These are phyloP conservation scores for Notamacropus eugenii DNA, from an alignment of 2,797 vertebrate species.

Conservation along the genomic window DNA sequence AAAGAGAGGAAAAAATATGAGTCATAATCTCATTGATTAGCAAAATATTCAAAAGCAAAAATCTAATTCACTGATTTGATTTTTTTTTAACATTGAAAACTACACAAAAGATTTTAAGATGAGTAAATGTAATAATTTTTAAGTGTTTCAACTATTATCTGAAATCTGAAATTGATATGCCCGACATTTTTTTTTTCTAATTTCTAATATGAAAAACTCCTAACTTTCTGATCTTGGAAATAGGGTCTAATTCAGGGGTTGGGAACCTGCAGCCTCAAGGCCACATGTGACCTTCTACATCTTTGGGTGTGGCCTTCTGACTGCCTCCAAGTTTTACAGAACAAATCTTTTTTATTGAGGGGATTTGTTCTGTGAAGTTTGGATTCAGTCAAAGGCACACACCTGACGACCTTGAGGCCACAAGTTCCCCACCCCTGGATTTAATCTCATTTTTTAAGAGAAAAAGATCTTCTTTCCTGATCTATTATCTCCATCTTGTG, in stretches of 20 bases:
- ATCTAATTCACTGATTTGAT: background rate
- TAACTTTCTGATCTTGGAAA: slow-evolving; percentile 16
- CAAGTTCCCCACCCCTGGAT: no score
- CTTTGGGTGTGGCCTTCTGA: no score
- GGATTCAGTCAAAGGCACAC: no score
- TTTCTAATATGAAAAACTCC: slow-evolving; percentile 46
- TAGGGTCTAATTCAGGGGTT: background rate
- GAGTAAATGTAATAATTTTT: slow-evolving; percentile 34
- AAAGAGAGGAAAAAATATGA: background rate
- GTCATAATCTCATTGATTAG: background rate
- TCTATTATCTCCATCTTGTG: slow-evolving; percentile 25
- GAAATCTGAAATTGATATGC: slow-evolving; percentile 8
- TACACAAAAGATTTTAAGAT: slow-evolving; percentile 36
- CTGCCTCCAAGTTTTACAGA: no score
- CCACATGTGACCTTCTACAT: no score
- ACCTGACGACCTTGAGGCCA: no score
- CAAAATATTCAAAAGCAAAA: background rate
- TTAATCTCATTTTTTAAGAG: slow-evolving; percentile 19
- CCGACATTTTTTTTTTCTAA: slow-evolving; percentile 47
- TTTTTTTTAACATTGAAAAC: background rate
- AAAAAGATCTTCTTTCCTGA: background rate
- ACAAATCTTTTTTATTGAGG: no score
- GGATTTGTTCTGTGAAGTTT: no score
- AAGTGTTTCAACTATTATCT: slow-evolving; percentile 27
- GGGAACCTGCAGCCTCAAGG: no score